Base-by-base conservation (phyloP, 2,797 vertebrate species). In the Pangasius larnaudii region DNA sequence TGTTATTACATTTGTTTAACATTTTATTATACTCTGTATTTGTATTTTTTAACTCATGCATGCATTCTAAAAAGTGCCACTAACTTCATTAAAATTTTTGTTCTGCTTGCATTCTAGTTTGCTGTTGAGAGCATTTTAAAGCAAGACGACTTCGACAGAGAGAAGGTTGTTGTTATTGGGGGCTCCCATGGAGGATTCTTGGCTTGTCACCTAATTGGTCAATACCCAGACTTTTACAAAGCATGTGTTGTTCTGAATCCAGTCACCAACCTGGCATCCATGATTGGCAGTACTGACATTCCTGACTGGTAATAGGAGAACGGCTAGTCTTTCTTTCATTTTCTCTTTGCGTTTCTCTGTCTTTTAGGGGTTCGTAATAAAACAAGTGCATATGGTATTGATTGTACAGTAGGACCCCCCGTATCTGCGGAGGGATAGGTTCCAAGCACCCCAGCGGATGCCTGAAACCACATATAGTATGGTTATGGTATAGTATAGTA, bases 121-220 rank as follows among this genome's bases (percentile, higher is more conserved):
- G 97, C 97, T 0, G 97, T 98, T 49, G 96, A 98, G 94, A 96
- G 93, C 78, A 93, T 98, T 86, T 95, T 99, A 87, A 95, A 95
- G 90, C 92, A 94, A 2, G 96, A 93, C 0, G 39, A 58, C 0
- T 95, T 98, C 16, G 96, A 99, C 1, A 7, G 91, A 10, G 71
- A 95, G 59, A 97, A 94, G 0, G 96, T 99, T 67, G 97, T 96
- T 0, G 89, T 99, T 61, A 91, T 95, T 2, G 99, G 98, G 0
- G 98, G 98, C 80, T 99, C 99, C 0, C 98, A 99, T 0, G 98
- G 99, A 0, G 99, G 99, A 87, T 99, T 99, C 94, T 93, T 99
- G 91, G 97, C 97, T 0, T 98, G 97, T 92, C 99, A 99, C 93
- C 96, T 99, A 87, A 97, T 99, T 61, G 98, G 98, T 86, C 98